Base-by-base conservation (phyloP, 1,140 invertebrate genomes). In the Drosophila guanche region DNA sequence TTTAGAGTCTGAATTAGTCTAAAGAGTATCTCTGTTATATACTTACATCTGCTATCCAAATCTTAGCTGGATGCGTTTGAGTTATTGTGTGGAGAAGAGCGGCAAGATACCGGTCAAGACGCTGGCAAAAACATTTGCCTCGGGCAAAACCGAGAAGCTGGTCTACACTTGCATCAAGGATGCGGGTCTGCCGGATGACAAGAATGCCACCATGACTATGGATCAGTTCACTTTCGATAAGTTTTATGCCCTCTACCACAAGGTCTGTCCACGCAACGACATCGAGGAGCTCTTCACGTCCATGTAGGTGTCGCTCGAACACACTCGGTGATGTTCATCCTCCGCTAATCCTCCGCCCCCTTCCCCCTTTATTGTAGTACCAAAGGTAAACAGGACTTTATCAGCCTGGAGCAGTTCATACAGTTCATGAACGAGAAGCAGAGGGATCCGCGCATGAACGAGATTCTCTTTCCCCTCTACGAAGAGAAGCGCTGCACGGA, bases 371-470 rank as follows among this genome's bases (percentile, higher is more conserved):
- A 37, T 81, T 92, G 4, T 91, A 98, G 97, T 81, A 97, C 97
- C 1, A 96, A 97, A 93, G 97, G 96, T 51, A 97, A 97, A 93
- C 95, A 95, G 6, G 97, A 98, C 66, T 95, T 94, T 47, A 97
- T 99, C 55, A 96, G 94, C 81, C 68, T 97, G 63, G 95, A 96
- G 7, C 97, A 98, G 91, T 95, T 99, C 74, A 96, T 99, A 27
- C 96, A 96, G 60, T 99, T 99, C 92, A 92, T 99, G 77, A 99
- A 99, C 92, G 98, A 99, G 92, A 98, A 98, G 91, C 99, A 99
- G 92, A 94, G 99, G 62, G 99, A 99, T 94, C 98, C 98, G 3
- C 94, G 99, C 37, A 94, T 99, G 48, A 99, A 99, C 92, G 99
- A 99, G 94, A 99, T 99, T 91, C 93, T 99, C 8, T 99, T 98